phyloP scores from a whole-genome alignment of 1,140 invertebrate species.

The Dendroctonus valens region DNA sequence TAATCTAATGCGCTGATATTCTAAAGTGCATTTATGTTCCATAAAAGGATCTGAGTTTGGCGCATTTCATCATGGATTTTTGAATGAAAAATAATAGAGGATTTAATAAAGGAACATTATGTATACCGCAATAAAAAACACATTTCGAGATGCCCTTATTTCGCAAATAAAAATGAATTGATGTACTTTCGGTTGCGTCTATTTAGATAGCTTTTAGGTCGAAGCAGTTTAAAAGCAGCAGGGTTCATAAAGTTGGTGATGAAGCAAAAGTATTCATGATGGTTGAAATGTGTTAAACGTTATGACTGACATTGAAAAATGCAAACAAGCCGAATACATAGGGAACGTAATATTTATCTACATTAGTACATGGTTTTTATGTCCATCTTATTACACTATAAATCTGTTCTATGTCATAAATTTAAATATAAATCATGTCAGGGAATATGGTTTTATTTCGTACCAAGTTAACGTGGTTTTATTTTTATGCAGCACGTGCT shows the following conservation, averaged over 20 bases:
- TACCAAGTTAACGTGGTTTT: slow-evolving; percentile 29
- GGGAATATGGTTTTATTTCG: slow-evolving; percentile 34
- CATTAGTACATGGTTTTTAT: slow-evolving; percentile 16
- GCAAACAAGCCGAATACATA: neutral
- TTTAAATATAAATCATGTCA: slow-evolving; percentile 34
- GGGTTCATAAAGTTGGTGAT: no score
- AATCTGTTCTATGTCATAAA: slow-evolving; percentile 35
- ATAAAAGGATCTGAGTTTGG: neutral
- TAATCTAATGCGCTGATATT: no score
- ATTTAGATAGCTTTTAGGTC: neutral
- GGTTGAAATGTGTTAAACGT: neutral
- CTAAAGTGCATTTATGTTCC: no score
- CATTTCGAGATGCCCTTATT: neutral
- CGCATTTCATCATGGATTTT: slow-evolving; percentile 17
- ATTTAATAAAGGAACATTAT: slow-evolving; percentile 16
- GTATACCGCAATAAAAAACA: slow-evolving; percentile 11
- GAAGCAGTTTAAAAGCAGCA: neutral
- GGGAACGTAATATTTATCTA: slow-evolving; percentile 9
- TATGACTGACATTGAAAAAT: neutral
- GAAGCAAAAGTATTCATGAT: no score
- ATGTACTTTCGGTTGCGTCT: neutral
- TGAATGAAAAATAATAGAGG: slow-evolving; percentile 22
- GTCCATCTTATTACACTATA: slow-evolving; percentile 24
- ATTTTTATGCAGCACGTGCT: slow-evolving; percentile 33
- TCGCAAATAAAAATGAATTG: slow-evolving; percentile 8